phyloP scores from a whole-genome alignment of 2,113 vertebrate genomes.

The Triplophysa tibetana region DNA sequence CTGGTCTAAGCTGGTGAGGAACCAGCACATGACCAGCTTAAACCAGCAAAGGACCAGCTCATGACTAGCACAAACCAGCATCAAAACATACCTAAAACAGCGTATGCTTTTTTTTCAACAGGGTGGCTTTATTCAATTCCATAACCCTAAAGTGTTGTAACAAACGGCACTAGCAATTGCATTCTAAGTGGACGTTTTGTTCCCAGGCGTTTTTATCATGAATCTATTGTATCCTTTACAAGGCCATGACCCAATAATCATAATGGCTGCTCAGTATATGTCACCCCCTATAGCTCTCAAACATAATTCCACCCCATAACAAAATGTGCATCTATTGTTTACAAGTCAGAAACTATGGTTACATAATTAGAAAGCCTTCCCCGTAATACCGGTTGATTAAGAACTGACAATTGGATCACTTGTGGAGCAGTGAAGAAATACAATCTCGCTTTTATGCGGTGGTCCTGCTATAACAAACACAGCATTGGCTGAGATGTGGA shows the following conservation, averaged over 20 bases:
- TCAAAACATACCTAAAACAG: too few species aligned
- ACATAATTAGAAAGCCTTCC: conserved; percentile 71
- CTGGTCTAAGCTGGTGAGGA: too few species aligned
- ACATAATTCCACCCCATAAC: conserved; percentile 33
- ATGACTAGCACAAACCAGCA: too few species aligned
- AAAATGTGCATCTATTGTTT: conserved; percentile 61
- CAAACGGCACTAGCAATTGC: too few species aligned
- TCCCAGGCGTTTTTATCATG: neutral
- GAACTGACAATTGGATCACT: conserved; percentile 74
- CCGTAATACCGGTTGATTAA: conserved; percentile 70
- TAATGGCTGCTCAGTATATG: neutral
- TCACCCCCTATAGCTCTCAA: neutral
- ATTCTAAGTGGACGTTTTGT: too few species aligned
- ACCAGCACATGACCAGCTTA: too few species aligned
- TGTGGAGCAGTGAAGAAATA: conserved; percentile 74
- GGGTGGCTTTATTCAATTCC: neutral
- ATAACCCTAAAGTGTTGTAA: too few species aligned
- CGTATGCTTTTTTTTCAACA: too few species aligned
- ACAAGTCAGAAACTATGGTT: conserved; percentile 69
- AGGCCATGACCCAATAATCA: conserved; percentile 12
- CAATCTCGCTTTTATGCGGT: conserved; percentile 76
- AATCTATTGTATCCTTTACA: conserved; percentile 17
- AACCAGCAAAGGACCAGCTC: too few species aligned
- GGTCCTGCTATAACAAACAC: conserved; percentile 58
- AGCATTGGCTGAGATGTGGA: conserved; percentile 54